A percentile compares a stretch with the other conserved stretches of the same genome.
Conservation (phyloP, 2,797 vertebrate species). For the Halcyon leucocephala region DNA sequence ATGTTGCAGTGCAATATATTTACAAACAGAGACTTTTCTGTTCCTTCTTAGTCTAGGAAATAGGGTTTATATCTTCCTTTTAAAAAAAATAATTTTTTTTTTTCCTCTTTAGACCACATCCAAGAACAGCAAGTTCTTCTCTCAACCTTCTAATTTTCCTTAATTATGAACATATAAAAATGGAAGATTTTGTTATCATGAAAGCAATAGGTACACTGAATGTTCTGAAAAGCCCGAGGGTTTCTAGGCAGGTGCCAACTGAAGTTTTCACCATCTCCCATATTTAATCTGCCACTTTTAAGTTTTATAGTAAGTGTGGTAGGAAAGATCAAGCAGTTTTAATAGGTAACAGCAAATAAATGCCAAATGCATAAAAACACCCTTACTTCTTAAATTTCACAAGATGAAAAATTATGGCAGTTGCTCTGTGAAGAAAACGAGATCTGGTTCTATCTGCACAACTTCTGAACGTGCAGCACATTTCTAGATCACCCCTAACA, state of each 20-base stretch:
- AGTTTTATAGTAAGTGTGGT: not conserved
- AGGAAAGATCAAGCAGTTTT: not conserved
- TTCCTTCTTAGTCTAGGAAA: slow-evolving; percentile 8
- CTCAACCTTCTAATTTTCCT: not conserved
- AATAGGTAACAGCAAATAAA: not conserved
- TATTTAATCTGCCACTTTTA: not conserved
- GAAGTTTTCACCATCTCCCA: not conserved
- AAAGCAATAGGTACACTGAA: not conserved
- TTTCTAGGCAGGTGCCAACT: not conserved
- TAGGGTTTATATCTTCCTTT: not conserved
- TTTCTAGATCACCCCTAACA: not conserved
- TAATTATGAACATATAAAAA: not conserved
- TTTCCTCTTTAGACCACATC: not conserved
- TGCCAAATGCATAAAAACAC: not conserved
- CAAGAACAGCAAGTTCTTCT: not conserved
- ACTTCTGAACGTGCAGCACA: not conserved
- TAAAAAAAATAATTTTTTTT: not conserved
- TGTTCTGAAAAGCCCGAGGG: not conserved
- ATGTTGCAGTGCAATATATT: not conserved
- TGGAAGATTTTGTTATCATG: not conserved
- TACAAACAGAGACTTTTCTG: not conserved
- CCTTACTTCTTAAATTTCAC: not conserved
- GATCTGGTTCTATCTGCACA: not conserved
- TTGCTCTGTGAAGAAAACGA: not conserved
- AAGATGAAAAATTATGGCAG: not conserved